These are phyloP conservation scores for Carettochelys insculpta DNA, from an alignment of 2,113 vertebrate species.

Conservation along the genomic window DNA sequence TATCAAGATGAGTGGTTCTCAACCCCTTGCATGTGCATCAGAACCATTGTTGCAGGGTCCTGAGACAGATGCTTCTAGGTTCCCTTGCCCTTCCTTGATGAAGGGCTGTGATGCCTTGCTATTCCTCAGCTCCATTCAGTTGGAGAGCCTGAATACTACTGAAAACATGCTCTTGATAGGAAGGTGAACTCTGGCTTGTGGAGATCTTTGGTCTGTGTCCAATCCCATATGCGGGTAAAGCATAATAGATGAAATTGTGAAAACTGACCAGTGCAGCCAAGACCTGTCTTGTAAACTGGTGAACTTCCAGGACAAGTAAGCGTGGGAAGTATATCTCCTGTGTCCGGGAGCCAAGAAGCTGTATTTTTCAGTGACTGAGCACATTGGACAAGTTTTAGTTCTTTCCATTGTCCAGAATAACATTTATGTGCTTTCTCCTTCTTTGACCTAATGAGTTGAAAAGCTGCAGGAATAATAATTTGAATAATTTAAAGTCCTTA, in stretches of 20 bases:
- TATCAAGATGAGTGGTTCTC: not conserved
- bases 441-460: not conserved
- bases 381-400: not conserved
- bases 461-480: not conserved
- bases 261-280: not conserved
- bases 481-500: not conserved
- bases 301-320: not conserved
- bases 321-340: not conserved
- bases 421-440: not conserved
- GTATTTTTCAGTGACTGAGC: not conserved
- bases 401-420: not conserved
- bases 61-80: not conserved
- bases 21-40: not conserved
- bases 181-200: not conserved
- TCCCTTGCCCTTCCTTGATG: not conserved
- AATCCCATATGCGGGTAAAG: accelerated
- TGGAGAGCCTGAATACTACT: not conserved
- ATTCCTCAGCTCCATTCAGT: not conserved
- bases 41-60: not conserved
- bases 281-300: not conserved
- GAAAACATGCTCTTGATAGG: not conserved
- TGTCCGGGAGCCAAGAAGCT: not conserved
- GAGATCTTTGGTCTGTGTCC: not conserved
- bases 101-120: not conserved
- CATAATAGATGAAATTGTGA: not conserved